Evolutionary conservation across 92 coral and sea anemone genomes (phyloP).

Genomic region (Porites cylindrica): DNA sequence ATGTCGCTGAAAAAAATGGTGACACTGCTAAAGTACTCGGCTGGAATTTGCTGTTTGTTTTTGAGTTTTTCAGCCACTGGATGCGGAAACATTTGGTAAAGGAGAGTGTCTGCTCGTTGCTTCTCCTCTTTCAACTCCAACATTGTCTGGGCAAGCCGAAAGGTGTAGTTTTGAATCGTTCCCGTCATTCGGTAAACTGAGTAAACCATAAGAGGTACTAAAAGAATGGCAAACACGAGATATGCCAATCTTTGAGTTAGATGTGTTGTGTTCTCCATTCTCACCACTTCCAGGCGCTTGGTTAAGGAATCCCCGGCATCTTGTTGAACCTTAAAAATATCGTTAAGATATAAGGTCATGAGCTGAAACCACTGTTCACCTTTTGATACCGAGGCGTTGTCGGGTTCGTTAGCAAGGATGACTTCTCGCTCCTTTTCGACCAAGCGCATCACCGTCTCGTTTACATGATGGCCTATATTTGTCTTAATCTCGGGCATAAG

Average conservation of each 20-base stretch:
- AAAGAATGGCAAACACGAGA: slow-evolving; percentile 34
- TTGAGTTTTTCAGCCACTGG: slow-evolving; percentile 74
- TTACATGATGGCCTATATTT: background rate
- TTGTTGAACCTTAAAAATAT: slow-evolving; percentile 54
- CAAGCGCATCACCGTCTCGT: background rate
- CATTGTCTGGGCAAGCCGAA: slow-evolving; percentile 15
- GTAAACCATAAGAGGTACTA: slow-evolving; percentile 61
- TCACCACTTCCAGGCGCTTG: background rate
- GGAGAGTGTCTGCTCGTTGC: slow-evolving; percentile 50
- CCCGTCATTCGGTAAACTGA: slow-evolving; percentile 55
- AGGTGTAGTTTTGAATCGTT: slow-evolving; percentile 71
- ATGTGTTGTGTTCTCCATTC: background rate
- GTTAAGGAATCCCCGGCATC: slow-evolving; percentile 42
- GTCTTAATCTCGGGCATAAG: slow-evolving; percentile 33
- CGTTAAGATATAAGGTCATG: slow-evolving; percentile 68
- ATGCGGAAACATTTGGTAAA: slow-evolving; percentile 73
- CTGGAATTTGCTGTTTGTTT: slow-evolving; percentile 53
- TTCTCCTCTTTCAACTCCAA: slow-evolving; percentile 29
- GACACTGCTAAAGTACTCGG: slow-evolving; percentile 70
- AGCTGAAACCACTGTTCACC: slow-evolving; percentile 62
- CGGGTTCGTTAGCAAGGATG: slow-evolving; percentile 44
- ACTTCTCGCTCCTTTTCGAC: slow-evolving; percentile 24
- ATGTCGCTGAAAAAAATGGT: slow-evolving; percentile 78
- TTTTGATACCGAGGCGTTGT: background rate
- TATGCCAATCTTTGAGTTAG: slow-evolving; percentile 13